Conservation (phyloP, 2,888 invertebrate genomes). For the Aradus depressus region DNA sequence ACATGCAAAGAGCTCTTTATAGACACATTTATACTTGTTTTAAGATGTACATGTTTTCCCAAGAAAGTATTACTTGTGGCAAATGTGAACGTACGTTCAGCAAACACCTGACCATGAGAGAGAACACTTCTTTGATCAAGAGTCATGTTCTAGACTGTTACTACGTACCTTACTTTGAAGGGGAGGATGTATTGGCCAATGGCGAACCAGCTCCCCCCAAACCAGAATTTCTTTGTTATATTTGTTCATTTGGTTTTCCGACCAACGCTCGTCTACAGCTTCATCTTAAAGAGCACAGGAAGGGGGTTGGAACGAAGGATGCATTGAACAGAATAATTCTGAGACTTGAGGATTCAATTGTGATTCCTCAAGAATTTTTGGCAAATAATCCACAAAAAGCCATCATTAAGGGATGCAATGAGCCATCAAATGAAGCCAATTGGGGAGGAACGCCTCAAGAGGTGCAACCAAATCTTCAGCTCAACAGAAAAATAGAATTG, state of each 20-base stretch:
- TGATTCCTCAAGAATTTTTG: too few species aligned
- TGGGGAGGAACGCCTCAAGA: background rate
- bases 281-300: constrained; percentile 10
- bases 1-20: constrained; percentile 10
- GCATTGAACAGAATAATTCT: constrained; percentile 11
- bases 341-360: constrained; percentile 3
- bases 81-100: constrained; percentile 9
- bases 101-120: constrained; percentile 10
- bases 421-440: background rate
- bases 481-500: too few species aligned
- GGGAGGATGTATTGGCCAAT: constrained; percentile 3
- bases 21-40: constrained; percentile 8
- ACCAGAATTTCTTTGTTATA: constrained; percentile 6
- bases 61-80: constrained; percentile 10
- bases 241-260: constrained; percentile 12
- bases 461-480: background rate
- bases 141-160: constrained; percentile 7
- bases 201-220: background rate
- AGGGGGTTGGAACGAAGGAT: constrained; percentile 10
- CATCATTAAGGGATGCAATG: too few species aligned
- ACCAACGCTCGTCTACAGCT: background rate
- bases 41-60: constrained; percentile 5
- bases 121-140: constrained; percentile 6
- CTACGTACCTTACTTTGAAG: constrained; percentile 6
- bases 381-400: too few species aligned